Base-by-base conservation (phyloP, 2,797 vertebrate genomes). In the Denticeps clupeoides region DNA sequence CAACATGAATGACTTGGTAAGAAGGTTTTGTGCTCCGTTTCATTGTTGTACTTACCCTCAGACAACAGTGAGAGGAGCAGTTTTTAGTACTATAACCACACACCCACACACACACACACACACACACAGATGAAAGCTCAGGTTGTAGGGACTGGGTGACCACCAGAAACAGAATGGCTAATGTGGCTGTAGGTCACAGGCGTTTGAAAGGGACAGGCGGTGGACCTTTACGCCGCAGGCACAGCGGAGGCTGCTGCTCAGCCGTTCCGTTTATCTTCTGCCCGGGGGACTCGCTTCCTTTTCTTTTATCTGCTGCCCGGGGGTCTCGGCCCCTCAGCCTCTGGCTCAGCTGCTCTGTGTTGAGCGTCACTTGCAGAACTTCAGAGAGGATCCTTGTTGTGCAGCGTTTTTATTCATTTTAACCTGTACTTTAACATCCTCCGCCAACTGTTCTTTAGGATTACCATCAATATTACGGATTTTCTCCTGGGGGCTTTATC, bases 1-100 rank as follows among this genome's bases (percentile, higher is more conserved):
- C 59, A 96, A 87, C 74, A 97, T 99, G 94, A 90, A 94, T 23
- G 91, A 97, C 63, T 80, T 99, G 65, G 94, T 98, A 77, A 81
- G 71, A 25, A 13, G 16, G 16, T 28, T 9, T n/a, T n/a, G n/a
- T n/a, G n/a, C n/a, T 44, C 1, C 26, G 31, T 46, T 12, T n/a
- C n/a, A 11, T 11, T 46, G 4, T 28, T 29, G 9, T 31, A 13
- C 13, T 3, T 13, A 12, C 32, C 3, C 7, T n/a, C 32, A 10
- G 32, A 35, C 7, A 16, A 7, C 27, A 12, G 11, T 18, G 7
- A 7, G 5, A 10, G 19, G 16, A 18, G 19, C 19, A 21, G 43
- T 3, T 16, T 3, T 11, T 19, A 7, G 3, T 9, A 4, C 31
- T 33, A 5, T 15, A n/a, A n/a, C n/a, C n/a, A n/a, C n/a, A n/a